Conservation (phyloP, 2,797 vertebrate species). For the Monodelphis domestica region DNA sequence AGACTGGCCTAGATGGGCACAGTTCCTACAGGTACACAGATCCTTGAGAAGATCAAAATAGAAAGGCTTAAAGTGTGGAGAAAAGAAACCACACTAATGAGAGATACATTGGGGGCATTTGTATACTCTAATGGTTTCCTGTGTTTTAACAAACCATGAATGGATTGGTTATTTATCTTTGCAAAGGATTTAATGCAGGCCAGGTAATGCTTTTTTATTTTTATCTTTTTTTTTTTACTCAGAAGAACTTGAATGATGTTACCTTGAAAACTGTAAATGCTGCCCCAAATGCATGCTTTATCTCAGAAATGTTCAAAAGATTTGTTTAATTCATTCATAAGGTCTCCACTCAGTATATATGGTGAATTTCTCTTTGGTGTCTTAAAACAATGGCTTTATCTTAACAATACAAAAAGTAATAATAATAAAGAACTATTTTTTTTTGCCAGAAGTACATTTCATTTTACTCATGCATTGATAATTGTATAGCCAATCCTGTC, state of each 20-base stretch:
- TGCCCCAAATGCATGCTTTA: slow-evolving; percentile 69
- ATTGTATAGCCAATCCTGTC: slow-evolving; percentile 59
- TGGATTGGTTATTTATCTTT: slow-evolving; percentile 75
- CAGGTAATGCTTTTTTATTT: slow-evolving; percentile 69
- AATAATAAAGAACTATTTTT: slow-evolving; percentile 52
- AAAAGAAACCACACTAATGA: slow-evolving; percentile 79
- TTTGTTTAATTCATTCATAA: slow-evolving; percentile 74
- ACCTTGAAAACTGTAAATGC: slow-evolving; percentile 70
- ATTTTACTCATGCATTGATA: slow-evolving; percentile 56
- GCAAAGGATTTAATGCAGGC: slow-evolving; percentile 65
- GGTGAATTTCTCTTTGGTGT: slow-evolving; percentile 70
- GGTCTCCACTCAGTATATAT: slow-evolving; percentile 71
- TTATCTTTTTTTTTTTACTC: slow-evolving; percentile 54
- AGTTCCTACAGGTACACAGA: slow-evolving; percentile 74
- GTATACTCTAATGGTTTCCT: slow-evolving; percentile 79
- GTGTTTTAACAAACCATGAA: slow-evolving; percentile 76
- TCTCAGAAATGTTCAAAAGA: slow-evolving; percentile 70
- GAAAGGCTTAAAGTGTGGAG: slow-evolving; percentile 72
- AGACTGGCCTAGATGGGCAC: slow-evolving; percentile 66
- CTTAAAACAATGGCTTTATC: slow-evolving; percentile 46
- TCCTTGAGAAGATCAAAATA: slow-evolving; percentile 80
- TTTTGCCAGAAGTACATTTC: slow-evolving; percentile 38
- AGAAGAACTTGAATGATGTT: slow-evolving; percentile 69
- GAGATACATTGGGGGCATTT: slow-evolving; percentile 74
- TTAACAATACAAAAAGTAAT: neutral